Evolutionary conservation across 2,113 vertebrate genomes (phyloP), one percentile per base, ranked within the genome.

Genomic region (Gymnarchus niloticus): DNA sequence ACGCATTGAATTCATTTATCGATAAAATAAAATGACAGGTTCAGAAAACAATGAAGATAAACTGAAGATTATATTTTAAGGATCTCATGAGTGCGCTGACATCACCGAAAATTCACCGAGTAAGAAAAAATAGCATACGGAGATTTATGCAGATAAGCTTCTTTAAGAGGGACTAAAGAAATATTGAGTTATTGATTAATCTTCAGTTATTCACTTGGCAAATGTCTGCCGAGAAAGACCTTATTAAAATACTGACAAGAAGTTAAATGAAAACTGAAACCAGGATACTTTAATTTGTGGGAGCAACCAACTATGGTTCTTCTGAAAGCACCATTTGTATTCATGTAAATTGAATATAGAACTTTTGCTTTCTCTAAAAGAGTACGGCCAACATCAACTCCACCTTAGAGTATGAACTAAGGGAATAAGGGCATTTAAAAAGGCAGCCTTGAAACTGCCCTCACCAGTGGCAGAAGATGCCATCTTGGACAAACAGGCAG

Each of bases 161-260:
- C 81, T 82, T 56, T 54, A 56, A 82, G 81, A 82, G 81, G 81
- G 81, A 82, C 56, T 82, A 82, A 54, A 82, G 81, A 37, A 82
- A 73, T 73, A 73, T 73, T 73, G 65, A 73, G 65, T 41, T 73
- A 73, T 73, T 73, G 65, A 73, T 73, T 73, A 73, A 82, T 82
- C 81, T 82, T 52, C 49, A 82, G 49, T 82, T 56, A 82, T 33
- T 56, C n/a, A 82, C 25, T 82, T 82, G 81, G 48, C 81, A 56
- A 41, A 52, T 82, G 51, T 56, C 81, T 56, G 52, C 81, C 33
- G 81, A 33, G 51, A 51, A 54, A 82, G 49, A 82, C 81, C 25
- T 82, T 51, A 56, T 82, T 82, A 82, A 52, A 52, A 82, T 82
- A 82, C 33, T 28, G 49, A 56, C 48, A 54, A 25, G 28, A 51